A percentile compares a stretch with the other conserved stretches of the same genome.
Evolutionary conservation across 1,140 invertebrate genomes (phyloP).

Genomic region (Drosophila rhopaloa): DNA sequence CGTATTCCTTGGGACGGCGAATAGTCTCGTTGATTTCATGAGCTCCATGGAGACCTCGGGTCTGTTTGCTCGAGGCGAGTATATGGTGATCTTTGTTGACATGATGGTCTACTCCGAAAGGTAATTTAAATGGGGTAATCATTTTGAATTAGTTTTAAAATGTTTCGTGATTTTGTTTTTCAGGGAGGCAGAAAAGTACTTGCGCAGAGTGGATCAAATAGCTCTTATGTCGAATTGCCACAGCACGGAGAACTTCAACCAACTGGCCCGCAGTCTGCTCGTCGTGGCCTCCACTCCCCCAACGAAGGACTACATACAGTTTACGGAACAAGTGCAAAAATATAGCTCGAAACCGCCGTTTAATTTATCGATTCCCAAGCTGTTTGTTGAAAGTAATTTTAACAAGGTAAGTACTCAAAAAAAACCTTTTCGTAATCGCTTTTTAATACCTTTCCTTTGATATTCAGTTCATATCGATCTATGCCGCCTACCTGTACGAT

Average conservation of each 20-base stretch:
- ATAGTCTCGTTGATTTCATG: constrained; percentile 95
- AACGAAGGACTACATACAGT: constrained; percentile 89
- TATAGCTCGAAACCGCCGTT: constrained; percentile 89
- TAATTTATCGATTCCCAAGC: constrained; percentile 63
- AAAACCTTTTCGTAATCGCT: neutral
- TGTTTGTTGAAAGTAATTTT: constrained; percentile 86
- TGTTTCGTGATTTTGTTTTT: neutral
- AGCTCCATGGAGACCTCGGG: constrained; percentile 93
- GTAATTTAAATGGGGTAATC: constrained; percentile 6
- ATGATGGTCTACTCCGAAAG: constrained; percentile 90
- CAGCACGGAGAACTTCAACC: constrained; percentile 88
- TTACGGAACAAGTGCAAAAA: constrained; percentile 90
- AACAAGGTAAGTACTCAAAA: constrained; percentile 86
- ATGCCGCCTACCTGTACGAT: constrained; percentile 98
- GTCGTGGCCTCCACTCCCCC: constrained; percentile 94
- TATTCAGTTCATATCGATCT: constrained; percentile 93
- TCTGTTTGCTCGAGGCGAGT: constrained; percentile 95
- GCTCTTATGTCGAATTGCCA: constrained; percentile 87
- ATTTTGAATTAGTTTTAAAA: neutral
- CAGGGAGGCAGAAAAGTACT: constrained; percentile 92
- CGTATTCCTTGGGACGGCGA: constrained; percentile 93
- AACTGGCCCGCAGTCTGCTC: constrained; percentile 91
- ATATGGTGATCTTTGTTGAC: constrained; percentile 97
- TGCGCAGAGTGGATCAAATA: constrained; percentile 90
- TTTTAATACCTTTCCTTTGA: constrained; percentile 12